Conservation (phyloP, 2,888 invertebrate species). For the Dermolepida albohirtum region DNA sequence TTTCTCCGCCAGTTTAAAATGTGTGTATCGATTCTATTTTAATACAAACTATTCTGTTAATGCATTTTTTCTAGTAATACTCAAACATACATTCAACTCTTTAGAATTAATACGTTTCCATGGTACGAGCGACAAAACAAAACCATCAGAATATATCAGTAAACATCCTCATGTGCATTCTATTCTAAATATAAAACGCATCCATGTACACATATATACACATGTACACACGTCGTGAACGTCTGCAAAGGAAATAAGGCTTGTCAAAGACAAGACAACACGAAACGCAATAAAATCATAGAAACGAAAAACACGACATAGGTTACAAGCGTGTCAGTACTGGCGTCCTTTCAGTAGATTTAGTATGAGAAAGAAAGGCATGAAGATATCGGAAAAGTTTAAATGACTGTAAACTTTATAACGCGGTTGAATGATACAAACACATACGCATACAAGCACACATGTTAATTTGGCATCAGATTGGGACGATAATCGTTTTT, state of each 20-base stretch:
- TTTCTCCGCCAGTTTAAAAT: too few species aligned
- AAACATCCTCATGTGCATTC: conserved; percentile 33
- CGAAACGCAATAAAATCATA: conserved; percentile 29
- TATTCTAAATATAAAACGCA: conserved; percentile 26
- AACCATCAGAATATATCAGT: conserved; percentile 21
- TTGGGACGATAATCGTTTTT: conserved; percentile 24
- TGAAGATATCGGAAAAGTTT: conserved; percentile 19
- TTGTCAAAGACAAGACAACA: conserved; percentile 26
- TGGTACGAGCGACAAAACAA: conserved; percentile 19
- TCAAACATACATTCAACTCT: not conserved
- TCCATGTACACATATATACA: not conserved
- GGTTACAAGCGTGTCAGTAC: conserved; percentile 6
- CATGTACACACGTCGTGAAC: not conserved
- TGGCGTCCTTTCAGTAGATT: conserved; percentile 3
- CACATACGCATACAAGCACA: conserved; percentile 4
- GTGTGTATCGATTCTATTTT: too few species aligned
- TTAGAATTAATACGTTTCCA: conserved; percentile 32
- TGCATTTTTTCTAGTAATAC: too few species aligned
- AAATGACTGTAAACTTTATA: conserved; percentile 29
- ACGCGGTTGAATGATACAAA: conserved; percentile 31
- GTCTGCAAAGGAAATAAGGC: conserved; percentile 29
- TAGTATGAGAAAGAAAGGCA: not conserved
- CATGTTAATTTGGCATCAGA: conserved; percentile 32
- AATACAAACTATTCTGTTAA: too few species aligned
- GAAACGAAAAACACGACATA: not conserved